phyloP scores from a whole-genome alignment of 2,888 invertebrate species.

The Mythimna loreyi region DNA sequence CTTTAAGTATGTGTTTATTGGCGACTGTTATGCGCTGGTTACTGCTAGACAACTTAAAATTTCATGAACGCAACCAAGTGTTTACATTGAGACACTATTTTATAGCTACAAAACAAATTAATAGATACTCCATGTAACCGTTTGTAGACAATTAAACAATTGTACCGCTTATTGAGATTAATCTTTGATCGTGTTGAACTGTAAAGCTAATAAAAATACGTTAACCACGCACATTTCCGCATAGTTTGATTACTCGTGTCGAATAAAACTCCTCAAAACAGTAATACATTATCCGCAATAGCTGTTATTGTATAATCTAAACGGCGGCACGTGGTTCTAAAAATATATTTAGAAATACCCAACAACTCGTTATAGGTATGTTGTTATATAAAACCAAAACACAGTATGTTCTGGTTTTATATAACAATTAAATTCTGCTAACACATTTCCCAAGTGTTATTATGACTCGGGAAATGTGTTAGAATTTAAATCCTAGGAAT shows the following conservation, averaged over 20 bases:
- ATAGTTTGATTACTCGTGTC: constrained; percentile 22
- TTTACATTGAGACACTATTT: background rate
- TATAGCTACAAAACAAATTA: constrained; percentile 17
- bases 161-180: constrained; percentile 44
- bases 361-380: constrained; percentile 29
- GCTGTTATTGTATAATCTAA: constrained; percentile 31
- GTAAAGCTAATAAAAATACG: constrained; percentile 40
- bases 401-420: too few relatives aligned
- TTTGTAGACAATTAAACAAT: constrained; percentile 50
- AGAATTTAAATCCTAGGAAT: constrained; percentile 41
- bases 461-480: constrained; percentile 37
- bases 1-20: constrained; percentile 43
- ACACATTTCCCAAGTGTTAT: too few relatives aligned
- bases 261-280: constrained; percentile 33
- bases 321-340: constrained; percentile 47
- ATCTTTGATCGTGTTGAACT: constrained; percentile 41
- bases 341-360: constrained; percentile 35
- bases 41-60: constrained; percentile 16
- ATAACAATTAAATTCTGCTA: too few relatives aligned
- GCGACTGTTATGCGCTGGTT: constrained; percentile 16
- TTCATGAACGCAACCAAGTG: constrained; percentile 19
- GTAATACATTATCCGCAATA: constrained; percentile 12
- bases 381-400: constrained; percentile 31
- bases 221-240: constrained; percentile 20
- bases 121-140: constrained; percentile 26